Evolutionary conservation across 2,113 vertebrate genomes (phyloP), one percentile per base, ranked within the genome.

Genomic region (Ptilorrhoa leucosticta): DNA sequence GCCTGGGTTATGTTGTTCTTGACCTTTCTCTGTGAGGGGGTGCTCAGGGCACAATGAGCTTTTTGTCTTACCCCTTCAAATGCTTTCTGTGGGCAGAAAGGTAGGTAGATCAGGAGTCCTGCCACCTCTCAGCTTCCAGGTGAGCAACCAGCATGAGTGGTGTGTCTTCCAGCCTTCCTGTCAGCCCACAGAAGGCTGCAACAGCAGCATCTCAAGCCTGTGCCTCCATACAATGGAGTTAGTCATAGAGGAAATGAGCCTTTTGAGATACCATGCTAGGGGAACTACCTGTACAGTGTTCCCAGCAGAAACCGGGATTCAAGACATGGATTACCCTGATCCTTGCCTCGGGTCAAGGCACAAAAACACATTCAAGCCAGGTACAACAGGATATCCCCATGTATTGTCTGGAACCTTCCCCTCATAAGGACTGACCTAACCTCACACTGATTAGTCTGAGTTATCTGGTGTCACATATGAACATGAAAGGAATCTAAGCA

Each of bases 381-480:
- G 21, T 83, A 93, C 50, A 69, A 33, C 18, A 90, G 60, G 39
- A 86, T 70, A 86, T 48, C 11, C 15, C 68, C 31, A n/a, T 26
- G 47, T 64, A 30, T 80, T 84, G 19, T 73, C 47, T 92, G 75
- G 60, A 96, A 68, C 20, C 50, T 73, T 75, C 54, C 35, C 21
- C 11, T 82, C 45, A 71, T 30, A 81, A 86, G 48, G 35, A 79
- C 60, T 90, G 69, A 84, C 35, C 50, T 61, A 91, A 61, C 42
- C 21, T 87, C 69, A 57, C 37, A 72, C 89, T 87, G 79, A 89
- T 91, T 88, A 94, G 35, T 45, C 72, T 53, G 35, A 89, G 81
- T 87, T 87, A 96, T 93, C 87, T 94, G 28, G 61, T 96, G 92
- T 91, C 90, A 85, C 88, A 84, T 87, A 70, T 92, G 82, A 78